Evolutionary conservation across 1,140 invertebrate species (phyloP).

Genomic region (Drosophila navojoa): DNA sequence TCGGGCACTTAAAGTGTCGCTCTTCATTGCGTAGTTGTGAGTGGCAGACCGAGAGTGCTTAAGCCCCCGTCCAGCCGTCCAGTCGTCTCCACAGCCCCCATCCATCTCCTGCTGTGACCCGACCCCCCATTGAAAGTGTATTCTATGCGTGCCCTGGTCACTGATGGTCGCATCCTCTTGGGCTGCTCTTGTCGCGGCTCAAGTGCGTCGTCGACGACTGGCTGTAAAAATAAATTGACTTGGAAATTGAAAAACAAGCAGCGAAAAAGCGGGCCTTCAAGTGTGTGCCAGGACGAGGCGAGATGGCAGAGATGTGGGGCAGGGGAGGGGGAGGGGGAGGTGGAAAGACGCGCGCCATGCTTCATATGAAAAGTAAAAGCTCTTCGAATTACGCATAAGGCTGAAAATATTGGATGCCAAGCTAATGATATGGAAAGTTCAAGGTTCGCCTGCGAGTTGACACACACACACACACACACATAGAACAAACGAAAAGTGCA

Average conservation of each 20-base stretch:
- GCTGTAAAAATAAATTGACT: constrained; percentile 82
- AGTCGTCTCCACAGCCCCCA: neutral
- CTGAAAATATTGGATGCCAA: constrained; percentile 40
- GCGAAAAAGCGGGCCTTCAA: constrained; percentile 39
- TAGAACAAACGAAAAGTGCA: neutral
- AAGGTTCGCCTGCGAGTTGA: constrained; percentile 19
- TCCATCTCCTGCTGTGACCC: neutral
- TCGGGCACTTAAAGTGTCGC: constrained; percentile 71
- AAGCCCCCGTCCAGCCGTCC: neutral
- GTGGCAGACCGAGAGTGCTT: constrained; percentile 47
- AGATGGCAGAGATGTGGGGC: neutral
- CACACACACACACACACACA: constrained; percentile 1
- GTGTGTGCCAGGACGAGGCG: constrained; percentile 31
- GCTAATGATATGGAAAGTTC: constrained; percentile 46
- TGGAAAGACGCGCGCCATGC: neutral
- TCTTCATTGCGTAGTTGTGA: constrained; percentile 63
- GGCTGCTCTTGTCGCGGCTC: constrained; percentile 21
- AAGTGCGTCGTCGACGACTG: constrained; percentile 52
- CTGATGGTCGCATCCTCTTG: constrained; percentile 56
- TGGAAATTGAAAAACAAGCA: constrained; percentile 74
- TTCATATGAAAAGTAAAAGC: constrained; percentile 49
- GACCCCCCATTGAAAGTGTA: constrained; percentile 16
- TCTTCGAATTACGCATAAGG: constrained; percentile 37
- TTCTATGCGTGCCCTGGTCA: constrained; percentile 49
- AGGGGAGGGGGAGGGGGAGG: too few species aligned